Percentiles rank a stretch among this genome's conserved stretches.
Evolutionary conservation across 2,888 invertebrate species (phyloP).

Genomic region (Protophormia terraenovae): DNA sequence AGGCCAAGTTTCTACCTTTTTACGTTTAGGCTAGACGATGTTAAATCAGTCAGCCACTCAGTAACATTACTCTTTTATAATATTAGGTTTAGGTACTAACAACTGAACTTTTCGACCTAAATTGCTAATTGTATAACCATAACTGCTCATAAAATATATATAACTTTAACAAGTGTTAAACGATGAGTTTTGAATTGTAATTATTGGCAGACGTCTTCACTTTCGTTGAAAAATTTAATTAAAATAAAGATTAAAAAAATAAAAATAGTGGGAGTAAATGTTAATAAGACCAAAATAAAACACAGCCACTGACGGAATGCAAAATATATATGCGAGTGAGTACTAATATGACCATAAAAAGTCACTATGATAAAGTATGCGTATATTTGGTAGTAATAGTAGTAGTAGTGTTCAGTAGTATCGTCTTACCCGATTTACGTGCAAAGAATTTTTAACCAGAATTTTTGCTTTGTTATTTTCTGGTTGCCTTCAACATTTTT

Average conservation of each 20-base stretch:
- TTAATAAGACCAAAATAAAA: conserved; percentile 12
- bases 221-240: conserved; percentile 49
- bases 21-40: too few species aligned
- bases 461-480: conserved; percentile 31
- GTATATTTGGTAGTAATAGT: background rate
- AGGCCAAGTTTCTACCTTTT: too few species aligned
- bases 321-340: background rate
- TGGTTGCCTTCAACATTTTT: conserved; percentile 53
- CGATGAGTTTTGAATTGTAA: conserved; percentile 69
- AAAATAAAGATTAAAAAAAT: background rate
- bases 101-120: background rate
- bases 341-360: conserved; percentile 35
- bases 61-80: too few species aligned
- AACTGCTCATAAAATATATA: background rate
- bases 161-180: conserved; percentile 37
- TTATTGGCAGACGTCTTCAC: conserved; percentile 69
- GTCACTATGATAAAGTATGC: background rate
- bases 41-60: too few species aligned
- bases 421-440: conserved; percentile 76
- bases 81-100: too few species aligned
- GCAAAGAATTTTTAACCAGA: conserved; percentile 70
- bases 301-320: background rate
- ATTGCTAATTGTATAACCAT: background rate
- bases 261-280: conserved; percentile 32
- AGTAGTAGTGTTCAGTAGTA: conserved; percentile 20